phyloP scores from a whole-genome alignment of 2,888 invertebrate species.

The Zygothrica quintamaculata region DNA sequence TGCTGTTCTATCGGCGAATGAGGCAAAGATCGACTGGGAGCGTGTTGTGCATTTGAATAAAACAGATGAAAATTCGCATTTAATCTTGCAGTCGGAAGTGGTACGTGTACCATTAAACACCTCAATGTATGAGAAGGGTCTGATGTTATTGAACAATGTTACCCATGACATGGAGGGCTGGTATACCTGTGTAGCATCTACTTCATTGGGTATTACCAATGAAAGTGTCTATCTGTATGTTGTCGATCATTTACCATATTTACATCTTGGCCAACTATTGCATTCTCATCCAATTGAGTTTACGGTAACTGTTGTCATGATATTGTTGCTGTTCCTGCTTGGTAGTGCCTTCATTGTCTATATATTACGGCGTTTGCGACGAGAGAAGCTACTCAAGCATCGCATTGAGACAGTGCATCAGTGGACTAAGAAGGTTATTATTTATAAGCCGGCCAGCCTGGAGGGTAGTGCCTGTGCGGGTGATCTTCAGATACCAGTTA shows the following conservation, averaged over 20 bases:
- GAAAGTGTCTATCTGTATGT: constrained; percentile 94
- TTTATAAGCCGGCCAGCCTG: constrained; percentile 89
- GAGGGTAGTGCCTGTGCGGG: constrained; percentile 82
- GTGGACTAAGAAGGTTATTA: constrained; percentile 95
- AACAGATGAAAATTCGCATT: constrained; percentile 36
- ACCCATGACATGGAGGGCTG: constrained; percentile 96
- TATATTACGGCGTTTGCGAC: constrained; percentile 89
- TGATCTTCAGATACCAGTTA: constrained; percentile 90
- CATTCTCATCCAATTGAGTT: constrained; percentile 86
- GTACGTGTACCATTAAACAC: constrained; percentile 50
- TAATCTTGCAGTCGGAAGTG: constrained; percentile 20
- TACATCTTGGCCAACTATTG: constrained; percentile 61
- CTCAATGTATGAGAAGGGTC: constrained; percentile 84
- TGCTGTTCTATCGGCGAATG: constrained; percentile 92
- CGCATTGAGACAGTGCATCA: constrained; percentile 93
- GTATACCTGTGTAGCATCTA: constrained; percentile 98
- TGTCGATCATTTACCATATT: constrained; percentile 84
- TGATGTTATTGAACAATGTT: constrained; percentile 92
- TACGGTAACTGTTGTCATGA: constrained; percentile 87
- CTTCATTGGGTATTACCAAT: constrained; percentile 91
- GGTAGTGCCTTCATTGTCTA: constrained; percentile 86
- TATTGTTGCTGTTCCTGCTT: constrained; percentile 85
- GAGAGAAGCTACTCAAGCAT: constrained; percentile 92
- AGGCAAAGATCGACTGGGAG: constrained; percentile 93
- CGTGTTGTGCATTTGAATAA: constrained; percentile 77